phyloP scores from a whole-genome alignment of 2,888 invertebrate genomes.

The Polietes domitor region DNA sequence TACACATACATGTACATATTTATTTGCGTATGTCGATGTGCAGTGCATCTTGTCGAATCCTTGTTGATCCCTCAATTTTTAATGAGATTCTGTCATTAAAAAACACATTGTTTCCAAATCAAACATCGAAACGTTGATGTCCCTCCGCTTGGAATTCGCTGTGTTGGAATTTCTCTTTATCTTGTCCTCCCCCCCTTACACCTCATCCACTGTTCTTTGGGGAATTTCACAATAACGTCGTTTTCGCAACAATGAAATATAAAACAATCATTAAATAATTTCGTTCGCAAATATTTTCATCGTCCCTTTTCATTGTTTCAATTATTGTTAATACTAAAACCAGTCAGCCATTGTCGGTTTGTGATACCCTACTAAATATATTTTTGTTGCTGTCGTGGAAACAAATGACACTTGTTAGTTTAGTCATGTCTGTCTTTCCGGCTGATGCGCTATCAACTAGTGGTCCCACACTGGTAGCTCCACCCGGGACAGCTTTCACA shows the following conservation, averaged over 20 bases:
- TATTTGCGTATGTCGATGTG: no score
- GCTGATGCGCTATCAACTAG: no score
- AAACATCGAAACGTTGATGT: no score
- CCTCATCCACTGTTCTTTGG: not conserved
- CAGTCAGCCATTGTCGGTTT: no score
- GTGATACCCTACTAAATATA: not conserved
- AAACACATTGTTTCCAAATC: not conserved
- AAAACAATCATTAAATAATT: not conserved
- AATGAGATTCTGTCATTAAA: not conserved
- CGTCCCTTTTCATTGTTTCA: not conserved
- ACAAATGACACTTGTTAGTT: no score
- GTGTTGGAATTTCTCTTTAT: not conserved
- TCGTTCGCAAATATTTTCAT: not conserved
- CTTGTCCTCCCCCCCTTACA: not conserved
- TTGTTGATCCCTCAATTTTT: conserved; percentile 1
- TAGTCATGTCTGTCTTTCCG: no score
- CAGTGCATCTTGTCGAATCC: no score
- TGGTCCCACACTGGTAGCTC: no score
- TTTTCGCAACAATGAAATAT: not conserved
- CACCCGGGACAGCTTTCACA: no score
- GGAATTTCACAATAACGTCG: not conserved
- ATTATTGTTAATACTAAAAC: not conserved
- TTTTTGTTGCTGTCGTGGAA: no score
- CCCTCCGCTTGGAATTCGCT: not conserved
- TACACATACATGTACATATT: no score